Evolutionary conservation across 2,888 invertebrate species (phyloP).

Genomic region (Cataglyphis altisquamis): DNA sequence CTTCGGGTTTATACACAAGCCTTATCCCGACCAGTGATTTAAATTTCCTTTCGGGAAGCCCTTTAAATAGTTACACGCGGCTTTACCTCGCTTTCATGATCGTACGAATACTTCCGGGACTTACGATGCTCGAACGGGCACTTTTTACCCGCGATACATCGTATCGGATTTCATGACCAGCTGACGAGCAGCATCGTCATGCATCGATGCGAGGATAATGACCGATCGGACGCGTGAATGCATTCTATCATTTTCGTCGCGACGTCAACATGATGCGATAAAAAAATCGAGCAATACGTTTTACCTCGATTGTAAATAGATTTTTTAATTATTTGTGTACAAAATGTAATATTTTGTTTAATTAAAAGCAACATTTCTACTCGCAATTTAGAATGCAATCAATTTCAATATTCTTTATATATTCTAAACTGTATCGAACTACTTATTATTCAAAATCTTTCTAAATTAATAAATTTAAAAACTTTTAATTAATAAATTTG

Average conservation of each 20-base stretch:
- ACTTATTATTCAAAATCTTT: not conserved
- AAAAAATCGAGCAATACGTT: constrained; percentile 5
- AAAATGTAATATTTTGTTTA: not conserved
- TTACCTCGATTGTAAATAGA: not conserved
- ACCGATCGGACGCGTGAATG: constrained; percentile 1
- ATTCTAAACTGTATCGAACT: not conserved
- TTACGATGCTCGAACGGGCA: not conserved
- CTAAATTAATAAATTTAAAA: too few relatives aligned
- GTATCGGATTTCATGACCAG: constrained; percentile 27
- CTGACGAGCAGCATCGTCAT: constrained; percentile 2
- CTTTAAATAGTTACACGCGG: constrained; percentile 59
- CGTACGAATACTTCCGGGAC: constrained; percentile 15
- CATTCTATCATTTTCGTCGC: not conserved
- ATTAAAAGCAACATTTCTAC: not conserved
- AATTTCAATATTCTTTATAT: not conserved
- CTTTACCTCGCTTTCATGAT: not conserved
- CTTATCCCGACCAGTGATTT: constrained; percentile 62
- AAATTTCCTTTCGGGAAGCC: constrained; percentile 57
- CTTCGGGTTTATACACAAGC: not conserved
- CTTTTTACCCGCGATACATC: constrained; percentile 2
- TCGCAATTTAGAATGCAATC: not conserved
- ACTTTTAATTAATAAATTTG: too few relatives aligned
- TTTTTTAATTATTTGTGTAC: not conserved
- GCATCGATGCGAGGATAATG: constrained; percentile 28
- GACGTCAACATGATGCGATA: not conserved